Conservation (phyloP, 2,888 invertebrate genomes). For the Orthosia incerta region DNA sequence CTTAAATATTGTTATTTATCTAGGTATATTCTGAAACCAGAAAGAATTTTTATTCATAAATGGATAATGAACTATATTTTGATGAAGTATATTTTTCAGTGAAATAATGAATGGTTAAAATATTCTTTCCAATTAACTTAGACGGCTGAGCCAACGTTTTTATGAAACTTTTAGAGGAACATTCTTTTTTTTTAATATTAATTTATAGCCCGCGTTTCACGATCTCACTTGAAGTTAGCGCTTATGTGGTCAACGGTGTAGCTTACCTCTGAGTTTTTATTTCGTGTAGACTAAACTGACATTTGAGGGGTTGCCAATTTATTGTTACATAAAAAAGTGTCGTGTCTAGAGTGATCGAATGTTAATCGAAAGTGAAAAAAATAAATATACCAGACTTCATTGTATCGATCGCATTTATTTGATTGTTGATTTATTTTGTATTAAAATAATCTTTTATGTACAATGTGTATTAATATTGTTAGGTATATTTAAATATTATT, state of each 20-base stretch:
- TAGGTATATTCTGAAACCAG: background rate
- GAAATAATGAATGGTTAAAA: conserved; percentile 48
- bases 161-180: conserved; percentile 15
- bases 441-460: too few species aligned
- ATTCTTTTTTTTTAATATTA: background rate
- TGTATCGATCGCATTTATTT: too few species aligned
- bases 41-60: conserved; percentile 24
- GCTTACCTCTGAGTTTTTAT: too few species aligned
- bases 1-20: background rate
- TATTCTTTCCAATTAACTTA: conserved; percentile 45
- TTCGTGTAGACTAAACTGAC: too few species aligned
- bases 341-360: too few species aligned
- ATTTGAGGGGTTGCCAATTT: too few species aligned
- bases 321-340: too few species aligned
- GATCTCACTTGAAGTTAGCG: background rate
- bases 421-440: too few species aligned
- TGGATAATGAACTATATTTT: conserved; percentile 19
- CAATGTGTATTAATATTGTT: too few species aligned
- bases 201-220: background rate
- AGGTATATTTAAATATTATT: too few species aligned
- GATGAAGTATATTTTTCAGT: conserved; percentile 41
- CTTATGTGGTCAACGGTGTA: background rate
- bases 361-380: too few species aligned
- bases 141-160: conserved; percentile 14
- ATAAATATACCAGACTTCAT: too few species aligned